Percentiles rank a stretch among this genome's conserved stretches.
These are phyloP conservation scores for Cremastobaeus sp. DNA, from an alignment of 2,888 invertebrate species.

Conservation along the genomic window DNA sequence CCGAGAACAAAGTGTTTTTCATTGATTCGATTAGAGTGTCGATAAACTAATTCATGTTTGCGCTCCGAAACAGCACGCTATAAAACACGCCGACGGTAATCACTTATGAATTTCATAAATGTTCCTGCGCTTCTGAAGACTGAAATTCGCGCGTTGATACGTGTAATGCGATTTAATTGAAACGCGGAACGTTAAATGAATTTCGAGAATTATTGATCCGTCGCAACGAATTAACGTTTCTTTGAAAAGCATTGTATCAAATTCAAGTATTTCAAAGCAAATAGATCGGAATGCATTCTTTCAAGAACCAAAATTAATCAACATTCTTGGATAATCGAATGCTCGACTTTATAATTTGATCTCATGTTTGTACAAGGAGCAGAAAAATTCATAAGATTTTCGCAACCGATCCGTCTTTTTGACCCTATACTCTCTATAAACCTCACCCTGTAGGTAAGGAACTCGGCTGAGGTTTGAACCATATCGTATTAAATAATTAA, in stretches of 20 bases:
- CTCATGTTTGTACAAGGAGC: too few relatives aligned
- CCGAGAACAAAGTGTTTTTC: slow-evolving; percentile 41
- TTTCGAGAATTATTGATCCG: slow-evolving; percentile 27
- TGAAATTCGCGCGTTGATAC: slow-evolving; percentile 27
- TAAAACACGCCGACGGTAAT: slow-evolving; percentile 30
- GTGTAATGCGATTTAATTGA: slow-evolving; percentile 36
- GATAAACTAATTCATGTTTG: slow-evolving; percentile 40
- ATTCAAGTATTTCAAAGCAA: slow-evolving; percentile 7
- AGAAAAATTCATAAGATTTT: too few relatives aligned
- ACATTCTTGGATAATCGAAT: too few relatives aligned
- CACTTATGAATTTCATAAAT: slow-evolving; percentile 42
- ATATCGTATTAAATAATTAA: too few relatives aligned
- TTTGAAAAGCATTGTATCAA: slow-evolving; percentile 18
- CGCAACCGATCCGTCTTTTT: too few relatives aligned
- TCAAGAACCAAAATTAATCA: too few relatives aligned
- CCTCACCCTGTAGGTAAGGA: too few relatives aligned
- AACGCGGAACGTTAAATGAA: slow-evolving; percentile 39
- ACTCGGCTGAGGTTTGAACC: too few relatives aligned
- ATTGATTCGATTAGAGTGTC: slow-evolving; percentile 27
- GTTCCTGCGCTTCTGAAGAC: slow-evolving; percentile 2
- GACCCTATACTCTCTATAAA: too few relatives aligned
- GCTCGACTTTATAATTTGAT: too few relatives aligned
- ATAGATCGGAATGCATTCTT: too few relatives aligned
- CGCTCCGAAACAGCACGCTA: slow-evolving; percentile 29
- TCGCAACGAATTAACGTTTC: slow-evolving; percentile 1